Base-by-base conservation (phyloP, 2,113 vertebrate species). In the Myotis davidii region DNA sequence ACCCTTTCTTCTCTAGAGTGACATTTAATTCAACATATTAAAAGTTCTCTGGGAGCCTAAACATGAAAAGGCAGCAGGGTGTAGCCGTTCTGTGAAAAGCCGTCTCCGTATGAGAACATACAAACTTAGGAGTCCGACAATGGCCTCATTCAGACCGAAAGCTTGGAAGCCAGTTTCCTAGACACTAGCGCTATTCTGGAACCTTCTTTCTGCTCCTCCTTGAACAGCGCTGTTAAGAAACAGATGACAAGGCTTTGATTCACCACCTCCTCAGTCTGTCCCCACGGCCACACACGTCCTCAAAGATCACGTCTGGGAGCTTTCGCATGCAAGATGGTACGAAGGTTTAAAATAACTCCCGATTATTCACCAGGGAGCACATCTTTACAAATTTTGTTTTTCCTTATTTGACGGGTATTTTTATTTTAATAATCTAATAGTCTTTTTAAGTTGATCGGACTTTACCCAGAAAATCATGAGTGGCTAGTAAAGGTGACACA, bases 401-500 rank as follows among this genome's bases (percentile, higher is more conserved):
- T 42, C 78, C 72, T 95, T 91, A 21, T 6, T 81, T 90, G 17
- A 85, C 86, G 39, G 70, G 94, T n/a, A 27, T 64, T 48, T 67
- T 16, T 50, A n/a, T n/a, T n/a, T n/a, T n/a, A 56, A 82, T 21
- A 64, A 78, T n/a, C 73, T 39, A 59, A 74, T 13, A 78, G 67
- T 52, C 25, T 93, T 96, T 94, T 81, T 64, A 13, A 79, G 39
- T 95, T 76, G 34, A 32, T 88, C 96, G 70, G 83, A 88, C 29
- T 90, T 27, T 73, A 96, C 95, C 91, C 96, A 96, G 76, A 93
- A 97, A 97, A 34, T 88, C 86, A 88, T 96, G 69, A 91, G 96
- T 93, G 95, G 20, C 76, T 95, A 29, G 45, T 94, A 64, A 96
- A 98, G 74, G 79, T 97, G 97, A 98, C 98, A 98, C 97, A 95